phyloP scores from a whole-genome alignment of 2,888 invertebrate genomes.

The Agonopterix arenella region DNA sequence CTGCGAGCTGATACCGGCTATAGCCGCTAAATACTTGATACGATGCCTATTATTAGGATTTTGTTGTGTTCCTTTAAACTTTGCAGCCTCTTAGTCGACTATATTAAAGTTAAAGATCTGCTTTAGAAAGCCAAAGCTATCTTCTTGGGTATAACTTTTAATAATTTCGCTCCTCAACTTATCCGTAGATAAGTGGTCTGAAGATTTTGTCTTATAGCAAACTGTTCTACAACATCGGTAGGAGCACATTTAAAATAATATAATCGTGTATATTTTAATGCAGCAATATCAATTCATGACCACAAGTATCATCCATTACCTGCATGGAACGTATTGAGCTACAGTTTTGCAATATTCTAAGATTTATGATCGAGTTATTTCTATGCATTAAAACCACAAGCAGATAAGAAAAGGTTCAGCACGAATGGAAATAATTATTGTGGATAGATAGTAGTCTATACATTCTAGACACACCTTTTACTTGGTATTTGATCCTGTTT shows the following conservation, averaged over 20 bases:
- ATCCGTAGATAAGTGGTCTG: neutral
- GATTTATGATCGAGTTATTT: slow-evolving; percentile 5
- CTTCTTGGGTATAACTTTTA: neutral
- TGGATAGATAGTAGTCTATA: neutral
- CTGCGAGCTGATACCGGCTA: slow-evolving; percentile 35
- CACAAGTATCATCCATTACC: neutral
- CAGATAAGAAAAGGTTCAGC: neutral
- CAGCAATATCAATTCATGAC: slow-evolving; percentile 1
- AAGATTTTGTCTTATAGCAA: neutral
- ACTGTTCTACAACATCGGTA: neutral
- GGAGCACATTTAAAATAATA: neutral
- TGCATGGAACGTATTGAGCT: neutral
- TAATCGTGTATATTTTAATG: neutral
- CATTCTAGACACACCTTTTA: slow-evolving; percentile 1
- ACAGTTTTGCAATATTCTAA: slow-evolving; percentile 4
- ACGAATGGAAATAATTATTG: neutral
- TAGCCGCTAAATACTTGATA: slow-evolving; percentile 46
- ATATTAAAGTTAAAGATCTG: slow-evolving; percentile 2
- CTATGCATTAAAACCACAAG: slow-evolving; percentile 2
- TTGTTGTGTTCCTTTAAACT: slow-evolving; percentile 13
- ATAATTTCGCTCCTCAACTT: neutral
- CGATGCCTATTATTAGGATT: slow-evolving; percentile 33
- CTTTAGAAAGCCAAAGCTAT: neutral
- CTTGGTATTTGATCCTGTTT: neutral
- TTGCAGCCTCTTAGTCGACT: slow-evolving; percentile 3